These are phyloP conservation scores for Pentamera pediparva DNA, from an alignment of 53 echinoderm and acorn worm species.

Conservation along the genomic window DNA sequence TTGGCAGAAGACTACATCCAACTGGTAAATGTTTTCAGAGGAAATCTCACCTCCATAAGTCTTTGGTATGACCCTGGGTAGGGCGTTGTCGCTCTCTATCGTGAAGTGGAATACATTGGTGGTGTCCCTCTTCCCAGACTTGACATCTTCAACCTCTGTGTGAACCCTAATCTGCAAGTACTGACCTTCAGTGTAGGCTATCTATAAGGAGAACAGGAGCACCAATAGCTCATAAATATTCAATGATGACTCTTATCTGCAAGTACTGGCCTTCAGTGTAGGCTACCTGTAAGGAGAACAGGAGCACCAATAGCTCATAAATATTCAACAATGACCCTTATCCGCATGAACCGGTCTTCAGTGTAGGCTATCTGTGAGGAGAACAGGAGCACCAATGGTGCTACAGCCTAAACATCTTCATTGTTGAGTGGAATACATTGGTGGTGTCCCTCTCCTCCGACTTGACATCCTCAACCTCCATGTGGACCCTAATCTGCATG, in stretches of 20 bases:
- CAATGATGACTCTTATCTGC: slow-evolving; percentile 80
- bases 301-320: background rate
- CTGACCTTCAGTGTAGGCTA: slow-evolving; percentile 79
- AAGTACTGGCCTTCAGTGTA: slow-evolving; percentile 79
- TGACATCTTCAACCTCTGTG: slow-evolving; percentile 80
- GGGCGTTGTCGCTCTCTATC: slow-evolving; percentile 40
- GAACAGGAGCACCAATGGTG: background rate
- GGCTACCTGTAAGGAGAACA: slow-evolving; percentile 41
- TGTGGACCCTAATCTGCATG: slow-evolving; percentile 88
- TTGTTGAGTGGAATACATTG: slow-evolving; percentile 88
- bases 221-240: background rate
- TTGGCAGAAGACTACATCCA: no score
- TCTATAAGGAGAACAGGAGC: slow-evolving; percentile 17
- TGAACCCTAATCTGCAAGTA: slow-evolving; percentile 89
- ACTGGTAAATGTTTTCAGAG: no score
- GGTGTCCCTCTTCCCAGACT: slow-evolving; percentile 67
- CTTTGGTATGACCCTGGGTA: slow-evolving; percentile 71
- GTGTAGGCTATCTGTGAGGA: slow-evolving; percentile 59
- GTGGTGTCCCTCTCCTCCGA: slow-evolving; percentile 78
- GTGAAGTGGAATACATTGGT: slow-evolving; percentile 96
- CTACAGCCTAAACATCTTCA: no score
- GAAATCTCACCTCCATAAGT: slow-evolving; percentile 90
- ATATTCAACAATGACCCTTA: slow-evolving; percentile 81
- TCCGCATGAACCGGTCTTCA: slow-evolving; percentile 76
- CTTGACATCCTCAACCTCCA: slow-evolving; percentile 75